These are phyloP conservation scores for Oreochromis mossambicus DNA, from an alignment of 2,797 vertebrate genomes.

Conservation along the genomic window DNA sequence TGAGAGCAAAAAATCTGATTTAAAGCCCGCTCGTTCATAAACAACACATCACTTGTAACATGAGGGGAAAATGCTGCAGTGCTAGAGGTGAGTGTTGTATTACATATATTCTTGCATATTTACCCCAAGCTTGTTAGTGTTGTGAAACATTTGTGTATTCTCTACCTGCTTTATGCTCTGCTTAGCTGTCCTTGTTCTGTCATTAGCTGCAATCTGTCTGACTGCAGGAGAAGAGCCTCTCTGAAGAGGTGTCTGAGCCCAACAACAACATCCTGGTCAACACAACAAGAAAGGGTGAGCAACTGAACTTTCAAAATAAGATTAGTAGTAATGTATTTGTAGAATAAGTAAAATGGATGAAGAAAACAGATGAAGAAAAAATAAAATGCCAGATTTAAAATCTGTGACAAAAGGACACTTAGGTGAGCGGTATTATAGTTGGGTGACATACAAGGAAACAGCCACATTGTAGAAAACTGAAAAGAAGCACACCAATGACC, in stretches of 20 bases:
- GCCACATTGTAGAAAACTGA: background rate
- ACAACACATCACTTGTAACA: background rate
- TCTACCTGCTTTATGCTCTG: no score
- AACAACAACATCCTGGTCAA: background rate
- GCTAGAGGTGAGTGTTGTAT: background rate
- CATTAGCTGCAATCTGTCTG: background rate
- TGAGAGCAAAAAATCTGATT: background rate
- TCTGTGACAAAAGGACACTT: rapidly evolving
- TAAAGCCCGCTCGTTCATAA: background rate
- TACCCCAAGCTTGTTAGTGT: background rate
- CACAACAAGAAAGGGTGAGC: background rate
- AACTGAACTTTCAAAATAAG: background rate
- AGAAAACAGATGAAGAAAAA: background rate
- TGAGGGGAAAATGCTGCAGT: background rate
- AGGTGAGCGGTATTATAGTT: background rate
- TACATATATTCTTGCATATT: background rate
- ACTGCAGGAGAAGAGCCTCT: background rate
- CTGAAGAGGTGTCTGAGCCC: background rate
- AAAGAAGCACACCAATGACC: background rate
- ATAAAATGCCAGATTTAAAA: background rate
- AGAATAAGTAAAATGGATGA: background rate
- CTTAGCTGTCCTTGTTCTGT: background rate
- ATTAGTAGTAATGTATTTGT: background rate
- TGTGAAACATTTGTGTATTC: background rate
- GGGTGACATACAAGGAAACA: background rate